Evolutionary conservation across 1,140 invertebrate genomes (phyloP).

Genomic region (Theocolax elegans): DNA sequence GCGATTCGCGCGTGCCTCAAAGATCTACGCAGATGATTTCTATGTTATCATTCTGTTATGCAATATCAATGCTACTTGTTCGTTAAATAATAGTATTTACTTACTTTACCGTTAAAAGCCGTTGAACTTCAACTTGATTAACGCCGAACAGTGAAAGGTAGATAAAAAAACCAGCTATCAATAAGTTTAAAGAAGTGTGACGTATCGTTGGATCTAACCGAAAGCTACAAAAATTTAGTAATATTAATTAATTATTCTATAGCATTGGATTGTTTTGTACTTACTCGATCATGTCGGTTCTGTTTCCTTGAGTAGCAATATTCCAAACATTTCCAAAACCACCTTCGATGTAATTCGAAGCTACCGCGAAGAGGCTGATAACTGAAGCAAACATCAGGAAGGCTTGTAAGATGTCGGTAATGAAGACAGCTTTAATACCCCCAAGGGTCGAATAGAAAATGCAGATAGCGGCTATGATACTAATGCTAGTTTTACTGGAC

Average conservation of each 20-base stretch:
- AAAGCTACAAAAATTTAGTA: constrained; percentile 45
- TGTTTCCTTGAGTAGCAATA: constrained; percentile 70
- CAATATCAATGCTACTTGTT: too few relatives aligned
- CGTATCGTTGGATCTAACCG: constrained; percentile 76
- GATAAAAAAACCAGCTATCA: constrained; percentile 79
- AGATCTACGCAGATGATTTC: constrained; percentile 70
- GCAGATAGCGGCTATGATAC: constrained; percentile 82
- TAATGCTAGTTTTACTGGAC: constrained; percentile 78
- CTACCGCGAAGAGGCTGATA: constrained; percentile 58
- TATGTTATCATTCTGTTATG: too few relatives aligned
- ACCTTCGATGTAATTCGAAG: constrained; percentile 77
- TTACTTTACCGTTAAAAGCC: constrained; percentile 61
- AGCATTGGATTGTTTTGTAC: neutral
- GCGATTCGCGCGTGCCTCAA: constrained; percentile 73
- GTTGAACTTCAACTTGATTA: constrained; percentile 76
- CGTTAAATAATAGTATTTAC: constrained; percentile 53
- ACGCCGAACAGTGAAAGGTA: constrained; percentile 83
- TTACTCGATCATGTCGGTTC: constrained; percentile 57
- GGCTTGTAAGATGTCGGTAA: constrained; percentile 88
- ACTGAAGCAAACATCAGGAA: constrained; percentile 78
- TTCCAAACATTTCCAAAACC: constrained; percentile 73
- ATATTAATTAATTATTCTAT: too few relatives aligned
- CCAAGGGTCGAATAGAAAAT: constrained; percentile 91
- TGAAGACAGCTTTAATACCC: constrained; percentile 89
- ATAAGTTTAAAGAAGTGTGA: constrained; percentile 80